phyloP scores from a whole-genome alignment of 2,888 invertebrate genomes.

The Drosophila kambysellisi region DNA sequence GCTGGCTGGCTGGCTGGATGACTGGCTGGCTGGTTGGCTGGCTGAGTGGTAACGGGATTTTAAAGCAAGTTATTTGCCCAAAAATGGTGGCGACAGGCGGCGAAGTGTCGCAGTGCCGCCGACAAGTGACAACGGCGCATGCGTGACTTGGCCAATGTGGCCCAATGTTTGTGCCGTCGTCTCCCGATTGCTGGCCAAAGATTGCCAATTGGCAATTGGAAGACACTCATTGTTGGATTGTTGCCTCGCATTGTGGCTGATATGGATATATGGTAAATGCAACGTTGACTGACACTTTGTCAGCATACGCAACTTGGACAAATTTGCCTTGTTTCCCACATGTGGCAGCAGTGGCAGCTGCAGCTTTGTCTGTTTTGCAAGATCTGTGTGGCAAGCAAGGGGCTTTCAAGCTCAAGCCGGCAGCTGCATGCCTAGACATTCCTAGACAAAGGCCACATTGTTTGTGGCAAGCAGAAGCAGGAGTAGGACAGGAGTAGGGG shows the following conservation, averaged over 20 bases:
- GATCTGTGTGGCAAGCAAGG: constrained; percentile 19
- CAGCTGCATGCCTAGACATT: constrained; percentile 55
- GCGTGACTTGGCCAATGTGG: constrained; percentile 67
- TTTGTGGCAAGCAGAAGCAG: constrained; percentile 8
- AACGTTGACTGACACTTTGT: constrained; percentile 59
- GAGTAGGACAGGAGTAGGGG: neutral
- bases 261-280: constrained; percentile 60
- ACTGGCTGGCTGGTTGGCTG: neutral
- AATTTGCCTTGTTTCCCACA: constrained; percentile 55
- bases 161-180: constrained; percentile 12
- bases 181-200: constrained; percentile 25
- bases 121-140: constrained; percentile 76
- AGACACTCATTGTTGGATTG: constrained; percentile 40
- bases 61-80: constrained; percentile 77
- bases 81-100: constrained; percentile 68
- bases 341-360: constrained; percentile 29
- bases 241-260: constrained; percentile 16
- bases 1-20: neutral
- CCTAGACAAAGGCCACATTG: constrained; percentile 17
- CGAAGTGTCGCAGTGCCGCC: constrained; percentile 51
- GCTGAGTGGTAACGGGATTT: constrained; percentile 54
- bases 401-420: constrained; percentile 36
- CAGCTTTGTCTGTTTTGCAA: constrained; percentile 14
- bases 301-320: constrained; percentile 60
- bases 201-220: constrained; percentile 40